Evolutionary conservation across 2,113 vertebrate species (phyloP).

Genomic region (Ptilorrhoa leucosticta): DNA sequence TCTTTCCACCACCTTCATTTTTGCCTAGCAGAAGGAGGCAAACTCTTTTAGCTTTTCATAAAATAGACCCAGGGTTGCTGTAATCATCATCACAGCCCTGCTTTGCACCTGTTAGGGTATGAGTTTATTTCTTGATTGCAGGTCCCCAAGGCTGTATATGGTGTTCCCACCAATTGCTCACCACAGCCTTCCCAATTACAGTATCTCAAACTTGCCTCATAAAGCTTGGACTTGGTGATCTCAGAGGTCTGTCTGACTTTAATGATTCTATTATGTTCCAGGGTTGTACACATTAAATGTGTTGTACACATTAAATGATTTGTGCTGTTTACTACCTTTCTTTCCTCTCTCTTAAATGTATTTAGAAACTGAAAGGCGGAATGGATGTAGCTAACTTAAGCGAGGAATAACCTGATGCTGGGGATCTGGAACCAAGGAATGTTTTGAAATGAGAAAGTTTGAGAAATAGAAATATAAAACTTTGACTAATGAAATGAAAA

Average conservation of each 20-base stretch:
- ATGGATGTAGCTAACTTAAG: not conserved
- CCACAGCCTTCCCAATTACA: not conserved
- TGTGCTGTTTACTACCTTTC: not conserved
- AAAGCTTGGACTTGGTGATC: not conserved
- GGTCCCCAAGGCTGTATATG: not conserved
- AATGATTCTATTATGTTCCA: not conserved
- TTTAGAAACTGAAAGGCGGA: not conserved
- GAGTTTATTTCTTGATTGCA: not conserved
- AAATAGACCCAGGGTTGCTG: not conserved
- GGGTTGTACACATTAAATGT: not conserved
- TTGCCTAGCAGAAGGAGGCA: not conserved
- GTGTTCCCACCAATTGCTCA: fast-evolving
- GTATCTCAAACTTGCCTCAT: not conserved
- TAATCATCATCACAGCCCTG: not conserved
- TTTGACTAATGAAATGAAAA: not conserved
- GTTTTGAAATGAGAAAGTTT: not conserved
- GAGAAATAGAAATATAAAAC: not conserved
- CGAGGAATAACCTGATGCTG: not conserved
- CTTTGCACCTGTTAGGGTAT: not conserved
- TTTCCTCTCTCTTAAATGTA: not conserved
- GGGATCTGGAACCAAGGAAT: not conserved
- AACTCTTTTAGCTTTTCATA: not conserved
- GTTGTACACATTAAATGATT: not conserved
- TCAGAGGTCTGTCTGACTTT: not conserved
- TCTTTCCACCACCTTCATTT: not conserved